Evolutionary conservation across 2,888 invertebrate species (phyloP).

Genomic region (Agrotis segetum): DNA sequence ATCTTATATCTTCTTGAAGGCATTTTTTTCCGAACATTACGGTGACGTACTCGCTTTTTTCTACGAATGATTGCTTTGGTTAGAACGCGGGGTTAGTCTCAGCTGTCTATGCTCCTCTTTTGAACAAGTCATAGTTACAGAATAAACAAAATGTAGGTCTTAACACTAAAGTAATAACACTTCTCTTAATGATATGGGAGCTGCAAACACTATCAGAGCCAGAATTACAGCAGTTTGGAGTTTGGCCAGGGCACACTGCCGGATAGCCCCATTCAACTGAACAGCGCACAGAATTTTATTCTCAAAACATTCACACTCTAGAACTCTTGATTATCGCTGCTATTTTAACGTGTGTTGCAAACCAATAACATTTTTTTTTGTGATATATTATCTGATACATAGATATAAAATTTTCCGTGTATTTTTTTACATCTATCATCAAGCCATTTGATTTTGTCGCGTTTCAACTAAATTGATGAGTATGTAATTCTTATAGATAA

Average conservation of each 20-base stretch:
- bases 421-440: conserved; percentile 27
- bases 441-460: conserved; percentile 66
- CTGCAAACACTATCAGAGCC: conserved; percentile 39
- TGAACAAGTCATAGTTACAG: conserved; percentile 1
- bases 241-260: conserved; percentile 54
- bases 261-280: conserved; percentile 35
- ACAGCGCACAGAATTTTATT: conserved; percentile 46
- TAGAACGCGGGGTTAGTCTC: background rate
- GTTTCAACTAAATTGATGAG: conserved; percentile 63
- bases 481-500: conserved; percentile 69
- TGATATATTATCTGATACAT: background rate
- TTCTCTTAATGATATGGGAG: conserved; percentile 34
- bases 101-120: background rate
- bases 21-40: no score
- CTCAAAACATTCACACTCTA: conserved; percentile 32
- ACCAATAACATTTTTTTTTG: background rate
- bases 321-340: conserved; percentile 20
- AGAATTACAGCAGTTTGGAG: conserved; percentile 49
- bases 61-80: background rate
- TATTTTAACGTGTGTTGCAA: conserved; percentile 26
- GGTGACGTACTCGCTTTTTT: no score
- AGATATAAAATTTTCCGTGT: background rate
- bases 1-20: no score
- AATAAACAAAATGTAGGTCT: conserved; percentile 7
- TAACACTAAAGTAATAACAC: no score